These are phyloP conservation scores for Epsilonema sp. DNA, from an alignment of 2,888 invertebrate genomes.

Conservation along the genomic window DNA sequence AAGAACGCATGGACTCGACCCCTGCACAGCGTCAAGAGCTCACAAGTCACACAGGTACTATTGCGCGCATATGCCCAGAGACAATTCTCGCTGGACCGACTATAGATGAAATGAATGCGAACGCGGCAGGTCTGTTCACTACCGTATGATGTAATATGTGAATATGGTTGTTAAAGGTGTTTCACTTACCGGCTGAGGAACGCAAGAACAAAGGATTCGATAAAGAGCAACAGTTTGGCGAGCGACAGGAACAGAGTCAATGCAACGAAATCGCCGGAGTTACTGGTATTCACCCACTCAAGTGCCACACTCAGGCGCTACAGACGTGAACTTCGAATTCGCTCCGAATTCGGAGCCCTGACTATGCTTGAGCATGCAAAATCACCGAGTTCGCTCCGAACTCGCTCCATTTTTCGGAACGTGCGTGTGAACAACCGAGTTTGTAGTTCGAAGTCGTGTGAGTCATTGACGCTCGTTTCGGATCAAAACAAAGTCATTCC, in stretches of 20 bases:
- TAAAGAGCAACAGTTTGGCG: slow-evolving; percentile 12
- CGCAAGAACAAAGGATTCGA: slow-evolving; percentile 12
- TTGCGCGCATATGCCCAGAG: no score
- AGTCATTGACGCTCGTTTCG: no score
- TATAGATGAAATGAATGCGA: not conserved
- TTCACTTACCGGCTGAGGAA: slow-evolving; percentile 20
- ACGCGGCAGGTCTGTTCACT: not conserved
- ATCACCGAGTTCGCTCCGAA: no score
- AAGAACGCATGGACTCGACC: not conserved
- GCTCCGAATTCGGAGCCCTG: no score
- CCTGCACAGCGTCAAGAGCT: not conserved
- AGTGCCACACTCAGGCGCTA: no score
- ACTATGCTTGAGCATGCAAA: no score
- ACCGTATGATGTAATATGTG: not conserved
- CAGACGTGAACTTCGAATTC: no score
- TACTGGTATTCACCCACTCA: no score
- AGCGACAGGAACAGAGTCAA: slow-evolving; percentile 17
- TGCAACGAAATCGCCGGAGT: slow-evolving; percentile 16
- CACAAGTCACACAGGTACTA: not conserved
- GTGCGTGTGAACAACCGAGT: no score
- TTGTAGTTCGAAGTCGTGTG: no score
- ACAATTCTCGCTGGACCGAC: not conserved
- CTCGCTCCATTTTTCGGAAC: no score
- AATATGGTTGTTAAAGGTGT: slow-evolving; percentile 10
- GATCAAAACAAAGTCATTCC: no score